phyloP scores from a whole-genome alignment of 2,888 invertebrate genomes.

The Tholera decimalis region DNA sequence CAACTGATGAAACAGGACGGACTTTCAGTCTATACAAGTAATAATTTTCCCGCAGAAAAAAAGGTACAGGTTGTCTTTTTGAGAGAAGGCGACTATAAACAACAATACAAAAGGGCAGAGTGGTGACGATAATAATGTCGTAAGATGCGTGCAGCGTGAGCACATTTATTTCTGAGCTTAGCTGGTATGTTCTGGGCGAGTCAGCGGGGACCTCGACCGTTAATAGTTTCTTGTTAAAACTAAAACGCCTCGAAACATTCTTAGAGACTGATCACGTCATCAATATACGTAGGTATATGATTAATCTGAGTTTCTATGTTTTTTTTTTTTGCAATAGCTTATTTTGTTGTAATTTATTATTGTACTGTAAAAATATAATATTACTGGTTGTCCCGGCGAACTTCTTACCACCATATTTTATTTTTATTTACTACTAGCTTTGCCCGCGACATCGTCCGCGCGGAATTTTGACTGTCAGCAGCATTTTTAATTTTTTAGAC shows the following conservation, averaged over 20 bases:
- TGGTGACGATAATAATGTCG: background rate
- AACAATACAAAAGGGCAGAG: background rate
- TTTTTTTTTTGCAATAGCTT: background rate
- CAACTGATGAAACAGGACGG: no score
- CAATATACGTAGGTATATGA: background rate
- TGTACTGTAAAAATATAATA: no score
- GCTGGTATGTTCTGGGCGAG: background rate
- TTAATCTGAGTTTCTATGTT: background rate
- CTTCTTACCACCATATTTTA: no score
- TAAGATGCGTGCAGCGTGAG: background rate
- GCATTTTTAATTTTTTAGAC: no score
- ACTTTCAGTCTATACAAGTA: no score
- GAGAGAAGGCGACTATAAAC: background rate
- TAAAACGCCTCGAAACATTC: constrained; percentile 7
- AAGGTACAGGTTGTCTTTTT: no score
- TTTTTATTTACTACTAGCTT: no score
- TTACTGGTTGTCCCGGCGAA: no score
- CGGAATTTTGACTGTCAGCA: no score
- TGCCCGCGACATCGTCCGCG: no score
- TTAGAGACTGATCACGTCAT: background rate
- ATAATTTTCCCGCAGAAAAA: no score
- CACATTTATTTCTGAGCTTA: background rate
- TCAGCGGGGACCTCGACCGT: background rate
- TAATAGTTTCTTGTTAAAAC: constrained; percentile 15
- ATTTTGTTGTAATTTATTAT: no score